Evolutionary conservation across 2,888 invertebrate species (phyloP), one percentile per base, ranked within the genome.

Genomic region (Drosophila multiciliata): DNA sequence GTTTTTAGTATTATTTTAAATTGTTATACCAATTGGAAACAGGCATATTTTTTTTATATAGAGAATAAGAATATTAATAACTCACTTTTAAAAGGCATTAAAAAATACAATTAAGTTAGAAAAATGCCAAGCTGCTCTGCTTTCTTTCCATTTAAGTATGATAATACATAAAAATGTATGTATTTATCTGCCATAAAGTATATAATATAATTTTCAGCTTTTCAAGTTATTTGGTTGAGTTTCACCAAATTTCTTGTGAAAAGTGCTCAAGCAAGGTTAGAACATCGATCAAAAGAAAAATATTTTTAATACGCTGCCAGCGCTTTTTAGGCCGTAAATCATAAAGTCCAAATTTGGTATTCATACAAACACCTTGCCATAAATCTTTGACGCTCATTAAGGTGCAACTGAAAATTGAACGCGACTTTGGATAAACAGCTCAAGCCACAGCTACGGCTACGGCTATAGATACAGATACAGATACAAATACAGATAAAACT

Each of bases 201-300:
- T 35, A 15, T 33, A 62, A 12, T 12, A 32, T 59, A 36, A 57
- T 35, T 45, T 35, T 20, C n/a, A 20, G 38, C 32, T 61, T 61
- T 62, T 52, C 20, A 33, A n/a, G n/a, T 2, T 9, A 8, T 32
- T 8, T 45, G 23, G 7, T 4, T 20, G 6, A 33, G 45, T 17
- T 58, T 23, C 32, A 23, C 23, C 20, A 23, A 66, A 66, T 69
- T 68, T 68, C 69, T 42, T n/a, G 49, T 55, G 67, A 66, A 67
- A 67, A 67, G 57, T 55, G 40, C 29, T 55, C 29, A 57, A 63
- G 49, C 45, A 68, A 60, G 52, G 38, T 54, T 61, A 55, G 64
- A 74, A 75, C 84, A 89, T 85, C 89, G 87, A 89, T 89, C 89
- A 89, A 73, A 67, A 64, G 63, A n/a, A 38, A 64, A 59, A n/a